Percentiles rank a stretch among this genome's conserved stretches.
Evolutionary conservation across 2,113 vertebrate genomes (phyloP).

Genomic region (Barbus barbus): DNA sequence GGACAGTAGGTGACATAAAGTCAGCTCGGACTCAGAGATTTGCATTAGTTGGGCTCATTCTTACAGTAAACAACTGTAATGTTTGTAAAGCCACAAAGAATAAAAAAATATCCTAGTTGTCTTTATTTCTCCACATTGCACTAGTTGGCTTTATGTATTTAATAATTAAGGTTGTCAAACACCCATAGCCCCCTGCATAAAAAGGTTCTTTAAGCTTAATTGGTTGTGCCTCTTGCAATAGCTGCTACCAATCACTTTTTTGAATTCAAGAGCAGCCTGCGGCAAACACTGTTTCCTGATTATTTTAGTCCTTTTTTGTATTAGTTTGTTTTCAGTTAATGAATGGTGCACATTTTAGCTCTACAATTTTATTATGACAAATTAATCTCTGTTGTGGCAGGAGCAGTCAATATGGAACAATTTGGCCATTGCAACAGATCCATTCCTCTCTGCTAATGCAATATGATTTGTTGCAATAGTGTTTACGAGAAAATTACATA

Average conservation of each 20-base stretch:
- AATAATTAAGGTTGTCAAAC: too few species aligned
- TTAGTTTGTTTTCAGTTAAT: neutral
- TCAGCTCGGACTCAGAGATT: neutral
- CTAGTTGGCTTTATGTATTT: neutral
- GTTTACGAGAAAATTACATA: neutral
- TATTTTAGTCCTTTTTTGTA: too few species aligned
- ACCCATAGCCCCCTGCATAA: neutral
- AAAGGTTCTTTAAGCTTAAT: neutral
- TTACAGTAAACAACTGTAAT: neutral
- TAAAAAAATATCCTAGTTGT: neutral
- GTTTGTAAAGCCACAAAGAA: neutral
- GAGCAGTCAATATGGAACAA: neutral
- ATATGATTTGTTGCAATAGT: neutral
- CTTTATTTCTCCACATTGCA: neutral
- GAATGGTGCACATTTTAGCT: neutral
- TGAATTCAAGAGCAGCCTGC: neutral
- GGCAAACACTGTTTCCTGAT: neutral
- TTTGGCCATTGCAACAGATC: neutral
- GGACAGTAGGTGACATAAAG: constrained; percentile 3
- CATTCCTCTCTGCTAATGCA: neutral
- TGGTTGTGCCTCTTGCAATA: neutral
- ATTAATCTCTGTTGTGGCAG: neutral
- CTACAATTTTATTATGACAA: neutral
- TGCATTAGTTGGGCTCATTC: neutral
- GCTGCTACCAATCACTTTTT: neutral